Conservation (phyloP, 2,888 invertebrate genomes). For the Halictus quadricinctus region DNA sequence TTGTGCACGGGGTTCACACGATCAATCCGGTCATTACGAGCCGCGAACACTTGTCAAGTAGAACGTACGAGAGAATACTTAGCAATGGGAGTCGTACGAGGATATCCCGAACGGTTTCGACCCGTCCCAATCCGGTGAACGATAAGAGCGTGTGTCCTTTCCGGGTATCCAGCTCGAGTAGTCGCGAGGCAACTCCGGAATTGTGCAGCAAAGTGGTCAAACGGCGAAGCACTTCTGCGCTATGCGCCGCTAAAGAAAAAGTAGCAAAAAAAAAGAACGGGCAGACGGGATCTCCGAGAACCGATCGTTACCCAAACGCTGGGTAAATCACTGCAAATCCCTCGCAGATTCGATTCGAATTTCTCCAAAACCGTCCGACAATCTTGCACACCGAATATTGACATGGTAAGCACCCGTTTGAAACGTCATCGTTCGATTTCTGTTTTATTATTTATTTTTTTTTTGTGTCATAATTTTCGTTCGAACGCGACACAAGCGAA, state of each 20-base stretch:
- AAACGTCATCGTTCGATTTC: conserved; percentile 7
- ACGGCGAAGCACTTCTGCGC: conserved; percentile 42
- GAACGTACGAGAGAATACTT: conserved; percentile 14
- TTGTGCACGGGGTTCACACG: conserved; percentile 28
- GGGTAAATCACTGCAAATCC: not conserved
- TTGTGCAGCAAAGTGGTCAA: conserved; percentile 42
- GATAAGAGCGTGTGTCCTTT: conserved; percentile 36
- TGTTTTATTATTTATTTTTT: not conserved
- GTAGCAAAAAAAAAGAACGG: conserved; percentile 21
- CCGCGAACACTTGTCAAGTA: conserved; percentile 32
- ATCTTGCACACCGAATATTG: conserved; percentile 15
- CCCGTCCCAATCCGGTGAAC: conserved; percentile 5
- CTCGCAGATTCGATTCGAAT: not conserved
- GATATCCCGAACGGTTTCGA: conserved; percentile 8
- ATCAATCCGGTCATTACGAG: conserved; percentile 39
- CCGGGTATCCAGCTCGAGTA: conserved; percentile 19
- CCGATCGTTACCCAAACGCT: conserved; percentile 17
- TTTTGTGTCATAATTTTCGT: no score
- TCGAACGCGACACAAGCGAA: not conserved
- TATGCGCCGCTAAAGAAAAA: conserved; percentile 46
- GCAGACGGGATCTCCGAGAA: conserved; percentile 26
- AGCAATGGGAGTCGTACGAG: not conserved
- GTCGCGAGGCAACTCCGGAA: conserved; percentile 38
- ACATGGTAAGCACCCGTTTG: conserved; percentile 48
- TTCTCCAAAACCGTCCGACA: not conserved